Evolutionary conservation across 2,797 vertebrate species (phyloP).

Genomic region (Anas georgica): DNA sequence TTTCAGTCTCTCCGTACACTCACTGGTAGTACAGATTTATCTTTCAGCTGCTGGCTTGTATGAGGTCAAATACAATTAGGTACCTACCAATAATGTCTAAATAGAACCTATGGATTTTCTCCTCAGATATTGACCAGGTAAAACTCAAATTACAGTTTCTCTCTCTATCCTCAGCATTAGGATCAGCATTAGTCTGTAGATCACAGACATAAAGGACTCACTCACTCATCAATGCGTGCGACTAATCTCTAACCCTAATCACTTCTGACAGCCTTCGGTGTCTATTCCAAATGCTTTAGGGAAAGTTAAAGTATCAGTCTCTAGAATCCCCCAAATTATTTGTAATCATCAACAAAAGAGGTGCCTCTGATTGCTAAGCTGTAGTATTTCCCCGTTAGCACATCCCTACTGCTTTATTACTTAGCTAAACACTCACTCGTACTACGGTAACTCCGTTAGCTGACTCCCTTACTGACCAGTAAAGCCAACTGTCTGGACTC

Average conservation of each 20-base stretch:
- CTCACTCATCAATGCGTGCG: background rate
- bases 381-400: background rate
- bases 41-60: background rate
- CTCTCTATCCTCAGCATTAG: background rate
- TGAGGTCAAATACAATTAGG: background rate
- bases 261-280: background rate
- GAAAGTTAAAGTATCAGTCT: background rate
- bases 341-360: slow-evolving; percentile 11
- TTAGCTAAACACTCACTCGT: background rate
- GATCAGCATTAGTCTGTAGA: background rate
- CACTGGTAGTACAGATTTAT: background rate
- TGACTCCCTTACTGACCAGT: background rate
- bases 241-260: background rate
- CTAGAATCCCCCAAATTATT: background rate
- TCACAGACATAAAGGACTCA: background rate
- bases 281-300: background rate
- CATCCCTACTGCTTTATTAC: background rate
- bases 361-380: background rate
- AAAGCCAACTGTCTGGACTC: background rate
- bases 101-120: background rate
- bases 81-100: background rate
- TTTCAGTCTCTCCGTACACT: background rate
- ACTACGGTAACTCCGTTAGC: background rate
- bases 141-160: background rate
- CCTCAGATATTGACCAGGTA: background rate